phyloP scores from a whole-genome alignment of 1,140 invertebrate genomes.

The Papilio machaon region DNA sequence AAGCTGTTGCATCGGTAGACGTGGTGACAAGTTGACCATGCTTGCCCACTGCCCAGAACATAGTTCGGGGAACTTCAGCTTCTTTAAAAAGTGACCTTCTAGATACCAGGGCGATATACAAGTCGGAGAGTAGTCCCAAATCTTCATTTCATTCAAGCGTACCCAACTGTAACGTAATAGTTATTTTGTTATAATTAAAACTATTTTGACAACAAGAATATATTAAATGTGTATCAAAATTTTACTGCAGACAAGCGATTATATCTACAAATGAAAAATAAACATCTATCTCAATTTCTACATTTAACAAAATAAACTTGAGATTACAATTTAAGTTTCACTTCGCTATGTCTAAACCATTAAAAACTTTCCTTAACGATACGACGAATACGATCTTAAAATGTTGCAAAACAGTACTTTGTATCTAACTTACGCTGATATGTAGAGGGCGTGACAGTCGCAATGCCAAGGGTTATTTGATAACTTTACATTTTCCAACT shows the following conservation, averaged over 20 bases:
- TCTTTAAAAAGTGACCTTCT: slow-evolving; percentile 86
- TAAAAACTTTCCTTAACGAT: no score
- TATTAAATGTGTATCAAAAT: no score
- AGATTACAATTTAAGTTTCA: no score
- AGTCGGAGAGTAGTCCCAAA: slow-evolving; percentile 88
- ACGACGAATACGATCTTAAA: background rate
- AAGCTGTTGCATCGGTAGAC: slow-evolving; percentile 83
- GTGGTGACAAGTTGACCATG: slow-evolving; percentile 88
- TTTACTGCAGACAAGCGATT: no score
- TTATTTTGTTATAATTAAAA: background rate
- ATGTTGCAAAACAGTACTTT: background rate
- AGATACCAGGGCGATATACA: slow-evolving; percentile 89
- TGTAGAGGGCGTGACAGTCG: slow-evolving; percentile 90
- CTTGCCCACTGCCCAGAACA: slow-evolving; percentile 93
- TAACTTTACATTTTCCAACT: slow-evolving; percentile 88
- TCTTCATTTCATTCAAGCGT: slow-evolving; percentile 85
- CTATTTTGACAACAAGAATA: background rate
- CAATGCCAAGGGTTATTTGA: slow-evolving; percentile 94
- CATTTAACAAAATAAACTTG: no score
- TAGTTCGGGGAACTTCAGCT: slow-evolving; percentile 90
- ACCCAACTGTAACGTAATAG: slow-evolving; percentile 84
- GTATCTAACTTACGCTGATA: slow-evolving; percentile 81
- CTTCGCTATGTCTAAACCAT: no score
- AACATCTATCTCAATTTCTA: no score
- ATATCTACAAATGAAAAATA: no score